A percentile compares a stretch with the other conserved stretches of the same genome.
Evolutionary conservation across 2,888 invertebrate species (phyloP).

Genomic region (Scaptomyza tumidula): DNA sequence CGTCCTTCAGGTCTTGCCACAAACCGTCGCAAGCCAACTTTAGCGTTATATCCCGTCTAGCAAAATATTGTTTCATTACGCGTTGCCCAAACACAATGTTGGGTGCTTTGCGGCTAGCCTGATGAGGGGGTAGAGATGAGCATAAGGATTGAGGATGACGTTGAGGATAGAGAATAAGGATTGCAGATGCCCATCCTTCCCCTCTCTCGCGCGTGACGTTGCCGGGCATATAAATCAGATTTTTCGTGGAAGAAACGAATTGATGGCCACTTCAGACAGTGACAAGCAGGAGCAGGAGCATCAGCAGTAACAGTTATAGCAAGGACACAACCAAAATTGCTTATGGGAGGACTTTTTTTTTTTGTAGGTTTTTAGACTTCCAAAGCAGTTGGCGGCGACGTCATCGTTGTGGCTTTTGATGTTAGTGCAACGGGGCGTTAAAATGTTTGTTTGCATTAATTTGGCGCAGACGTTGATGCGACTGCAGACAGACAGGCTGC

Average conservation of each 20-base stretch:
- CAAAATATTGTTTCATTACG: constrained; percentile 76
- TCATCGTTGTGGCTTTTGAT: constrained; percentile 27
- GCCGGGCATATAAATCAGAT: constrained; percentile 78
- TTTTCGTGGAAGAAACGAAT: constrained; percentile 63
- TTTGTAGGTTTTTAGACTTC: constrained; percentile 35
- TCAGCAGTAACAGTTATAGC: constrained; percentile 11
- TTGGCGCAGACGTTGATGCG: constrained; percentile 69
- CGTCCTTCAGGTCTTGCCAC: background rate
- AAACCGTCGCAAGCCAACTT: constrained; percentile 13
- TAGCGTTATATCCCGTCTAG: constrained; percentile 47
- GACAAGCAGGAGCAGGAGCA: constrained; percentile 48
- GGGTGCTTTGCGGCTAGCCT: constrained; percentile 28
- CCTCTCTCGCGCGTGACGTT: constrained; percentile 56
- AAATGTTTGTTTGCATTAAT: constrained; percentile 81
- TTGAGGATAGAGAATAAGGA: constrained; percentile 11
- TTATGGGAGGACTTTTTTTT: constrained; percentile 38
- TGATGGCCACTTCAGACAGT: constrained; percentile 78
- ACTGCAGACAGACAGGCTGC: constrained; percentile 22
- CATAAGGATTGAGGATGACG: constrained; percentile 13
- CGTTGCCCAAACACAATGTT: constrained; percentile 67
- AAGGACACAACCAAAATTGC: constrained; percentile 65
- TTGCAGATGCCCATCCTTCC: background rate
- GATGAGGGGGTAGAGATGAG: constrained; percentile 18
- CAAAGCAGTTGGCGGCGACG: constrained; percentile 28
- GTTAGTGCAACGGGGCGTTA: constrained; percentile 69